These are phyloP conservation scores for Xiphorhynchus erythropygius DNA, from an alignment of 2,797 vertebrate species.

Conservation along the genomic window DNA sequence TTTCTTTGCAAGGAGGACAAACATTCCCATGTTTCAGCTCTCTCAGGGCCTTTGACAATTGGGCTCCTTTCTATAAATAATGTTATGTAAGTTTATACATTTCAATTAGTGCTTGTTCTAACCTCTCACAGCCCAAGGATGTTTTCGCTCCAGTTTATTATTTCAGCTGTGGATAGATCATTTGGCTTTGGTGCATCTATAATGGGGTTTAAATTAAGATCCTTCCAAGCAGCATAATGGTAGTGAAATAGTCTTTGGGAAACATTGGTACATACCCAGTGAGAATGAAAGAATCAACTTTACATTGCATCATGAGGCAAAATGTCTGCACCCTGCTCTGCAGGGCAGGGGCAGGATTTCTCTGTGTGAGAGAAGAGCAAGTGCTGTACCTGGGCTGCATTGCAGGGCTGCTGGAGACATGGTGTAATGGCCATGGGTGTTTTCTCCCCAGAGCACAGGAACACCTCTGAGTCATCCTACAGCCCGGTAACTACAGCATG, in stretches of 20 bases:
- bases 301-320: neutral
- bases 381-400: neutral
- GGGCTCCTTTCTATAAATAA: conserved; percentile 54
- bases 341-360: neutral
- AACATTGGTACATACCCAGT: neutral
- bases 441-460: neutral
- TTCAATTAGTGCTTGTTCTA: conserved; percentile 25
- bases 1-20: neutral
- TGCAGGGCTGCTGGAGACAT: accelerated
- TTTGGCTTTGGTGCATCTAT: conserved; percentile 4
- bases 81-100: conserved; percentile 42
- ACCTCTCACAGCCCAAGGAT: conserved; percentile 38
- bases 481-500: neutral
- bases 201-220: conserved; percentile 32
- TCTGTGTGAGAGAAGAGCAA: neutral
- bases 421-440: neutral
- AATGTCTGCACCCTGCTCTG: neutral
- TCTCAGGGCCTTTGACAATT: conserved; percentile 15
- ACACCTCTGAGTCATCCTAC: neutral
- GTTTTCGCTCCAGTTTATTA: conserved; percentile 42
- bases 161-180: conserved; percentile 21
- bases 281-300: neutral
- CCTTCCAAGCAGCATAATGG: neutral
- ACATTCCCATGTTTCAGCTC: conserved; percentile 35
- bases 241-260: neutral